Evolutionary conservation across 2,113 vertebrate genomes (phyloP).

Genomic region (Psilopsiagon aymara): DNA sequence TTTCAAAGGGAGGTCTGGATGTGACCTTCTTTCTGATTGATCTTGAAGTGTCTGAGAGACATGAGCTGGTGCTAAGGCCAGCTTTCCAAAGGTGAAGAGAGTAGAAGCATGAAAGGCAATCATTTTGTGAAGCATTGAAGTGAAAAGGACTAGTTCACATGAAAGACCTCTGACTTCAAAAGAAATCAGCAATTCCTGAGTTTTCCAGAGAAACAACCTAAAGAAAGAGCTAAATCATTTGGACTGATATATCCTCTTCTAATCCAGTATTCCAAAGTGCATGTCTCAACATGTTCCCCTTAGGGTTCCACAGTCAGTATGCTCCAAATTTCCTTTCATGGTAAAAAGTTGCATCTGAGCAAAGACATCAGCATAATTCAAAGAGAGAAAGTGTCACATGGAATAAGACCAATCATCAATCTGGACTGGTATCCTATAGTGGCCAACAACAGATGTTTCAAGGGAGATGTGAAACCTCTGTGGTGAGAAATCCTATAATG

Average conservation of each 20-base stretch:
- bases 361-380: not conserved
- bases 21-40: not conserved
- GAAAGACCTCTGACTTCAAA: not conserved
- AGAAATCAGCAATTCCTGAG: not conserved
- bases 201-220: not conserved
- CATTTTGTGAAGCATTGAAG: not conserved
- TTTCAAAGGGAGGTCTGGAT: not conserved
- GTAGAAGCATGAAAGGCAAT: not conserved
- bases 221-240: not conserved
- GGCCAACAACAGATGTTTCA: conserved; percentile 53
- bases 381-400: not conserved
- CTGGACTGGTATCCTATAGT: not conserved
- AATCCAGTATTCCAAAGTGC: not conserved
- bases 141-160: not conserved
- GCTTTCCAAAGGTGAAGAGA: not conserved
- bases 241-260: not conserved
- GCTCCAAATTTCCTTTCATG: not conserved
- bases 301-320: conserved; percentile 41
- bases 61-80: not conserved
- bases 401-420: conserved; percentile 52
- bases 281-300: not conserved
- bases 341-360: not conserved
- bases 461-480: not conserved
- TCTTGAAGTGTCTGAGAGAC: not conserved
- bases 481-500: not conserved